Evolutionary conservation across 35 echinoderm and acorn worm species (phyloP).

Genomic region (Heliocidaris erythrogramma): DNA sequence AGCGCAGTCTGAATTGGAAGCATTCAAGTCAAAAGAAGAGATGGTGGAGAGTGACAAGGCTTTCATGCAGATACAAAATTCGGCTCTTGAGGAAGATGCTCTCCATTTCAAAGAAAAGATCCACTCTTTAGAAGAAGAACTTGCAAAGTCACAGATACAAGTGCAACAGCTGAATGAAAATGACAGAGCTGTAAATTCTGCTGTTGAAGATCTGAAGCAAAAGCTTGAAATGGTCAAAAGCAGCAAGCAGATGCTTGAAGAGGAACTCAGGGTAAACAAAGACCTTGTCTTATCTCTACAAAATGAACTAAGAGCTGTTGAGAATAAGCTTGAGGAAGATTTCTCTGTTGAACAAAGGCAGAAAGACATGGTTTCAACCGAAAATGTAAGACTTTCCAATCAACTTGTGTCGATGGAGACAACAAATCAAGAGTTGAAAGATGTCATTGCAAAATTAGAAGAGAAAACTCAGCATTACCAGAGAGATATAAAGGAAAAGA

Average conservation of each 20-base stretch:
- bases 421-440: slow-evolving; percentile 36
- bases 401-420: neutral
- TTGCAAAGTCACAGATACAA: neutral
- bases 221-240: slow-evolving; percentile 10
- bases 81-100: slow-evolving; percentile 6
- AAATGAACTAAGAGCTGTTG: slow-evolving; percentile 17
- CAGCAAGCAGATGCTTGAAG: neutral
- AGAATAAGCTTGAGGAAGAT: neutral
- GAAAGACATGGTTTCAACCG: neutral
- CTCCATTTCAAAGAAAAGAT: neutral
- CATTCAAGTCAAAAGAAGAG: slow-evolving; percentile 23
- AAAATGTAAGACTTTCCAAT: slow-evolving; percentile 23
- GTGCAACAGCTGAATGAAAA: slow-evolving; percentile 36
- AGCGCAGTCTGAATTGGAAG: slow-evolving; percentile 24
- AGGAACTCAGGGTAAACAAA: neutral
- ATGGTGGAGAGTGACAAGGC: neutral
- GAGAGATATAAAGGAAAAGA: slow-evolving; percentile 38
- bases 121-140: neutral
- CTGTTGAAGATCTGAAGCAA: slow-evolving; percentile 37
- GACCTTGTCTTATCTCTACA: neutral
- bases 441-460: slow-evolving; percentile 15
- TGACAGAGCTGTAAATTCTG: neutral
- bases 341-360: slow-evolving; percentile 1
- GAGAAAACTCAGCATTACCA: neutral
- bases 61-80: neutral